Conservation (phyloP, 2,113 vertebrate species). For the Asarcornis scutulata region DNA sequence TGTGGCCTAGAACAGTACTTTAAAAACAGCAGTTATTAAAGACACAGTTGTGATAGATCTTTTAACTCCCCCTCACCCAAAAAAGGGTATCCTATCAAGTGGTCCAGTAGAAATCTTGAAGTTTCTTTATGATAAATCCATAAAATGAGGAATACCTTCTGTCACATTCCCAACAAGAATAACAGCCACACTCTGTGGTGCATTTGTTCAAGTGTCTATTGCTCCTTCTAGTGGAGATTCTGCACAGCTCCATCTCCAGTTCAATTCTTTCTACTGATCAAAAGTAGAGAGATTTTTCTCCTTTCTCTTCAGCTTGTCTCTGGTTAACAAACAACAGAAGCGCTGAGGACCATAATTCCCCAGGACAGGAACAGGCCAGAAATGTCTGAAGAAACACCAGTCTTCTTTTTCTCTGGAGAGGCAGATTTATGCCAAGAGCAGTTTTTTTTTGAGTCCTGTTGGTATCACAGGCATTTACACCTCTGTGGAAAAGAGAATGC, state of each 20-base stretch:
- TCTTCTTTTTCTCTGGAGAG: neutral
- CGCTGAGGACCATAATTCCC: neutral
- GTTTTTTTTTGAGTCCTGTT: neutral
- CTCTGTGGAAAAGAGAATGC: slow-evolving; percentile 97
- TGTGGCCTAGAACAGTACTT: slow-evolving; percentile 54
- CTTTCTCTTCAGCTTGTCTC: neutral
- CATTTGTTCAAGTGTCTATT: slow-evolving; percentile 44
- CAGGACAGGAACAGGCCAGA: neutral
- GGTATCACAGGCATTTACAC: slow-evolving; percentile 77
- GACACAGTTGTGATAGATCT: slow-evolving; percentile 61
- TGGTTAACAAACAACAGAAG: slow-evolving; percentile 34
- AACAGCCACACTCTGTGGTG: neutral
- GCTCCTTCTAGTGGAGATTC: slow-evolving; percentile 61
- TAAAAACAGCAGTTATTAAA: slow-evolving; percentile 69
- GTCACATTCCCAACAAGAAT: slow-evolving; percentile 52
- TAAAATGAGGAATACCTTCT: slow-evolving; percentile 61
- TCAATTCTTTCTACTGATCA: neutral
- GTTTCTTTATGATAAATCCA: slow-evolving; percentile 62
- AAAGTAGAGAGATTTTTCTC: neutral
- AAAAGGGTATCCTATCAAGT: slow-evolving; percentile 44
- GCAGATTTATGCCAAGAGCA: neutral
- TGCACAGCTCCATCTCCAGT: neutral
- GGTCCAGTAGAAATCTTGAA: slow-evolving; percentile 59
- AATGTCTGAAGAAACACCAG: slow-evolving; percentile 2
- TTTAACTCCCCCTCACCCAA: slow-evolving; percentile 29